Conservation (phyloP, 2,113 vertebrate genomes). For the Caloenas nicobarica region DNA sequence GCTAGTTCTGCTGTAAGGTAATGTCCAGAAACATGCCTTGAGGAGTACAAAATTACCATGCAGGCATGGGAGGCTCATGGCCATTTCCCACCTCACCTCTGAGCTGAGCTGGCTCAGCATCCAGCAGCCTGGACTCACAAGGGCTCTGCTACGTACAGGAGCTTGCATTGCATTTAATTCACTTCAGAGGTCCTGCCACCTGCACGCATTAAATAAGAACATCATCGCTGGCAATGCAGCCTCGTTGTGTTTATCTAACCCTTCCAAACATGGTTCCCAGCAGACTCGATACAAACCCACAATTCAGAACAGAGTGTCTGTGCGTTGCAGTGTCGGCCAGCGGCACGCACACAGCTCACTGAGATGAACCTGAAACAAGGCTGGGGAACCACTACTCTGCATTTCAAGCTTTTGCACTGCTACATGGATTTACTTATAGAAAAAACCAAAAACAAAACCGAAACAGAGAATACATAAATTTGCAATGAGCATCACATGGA, state of each 20-base stretch:
- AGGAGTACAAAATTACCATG: neutral
- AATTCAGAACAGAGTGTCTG: neutral
- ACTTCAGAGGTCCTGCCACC: slow-evolving; percentile 49
- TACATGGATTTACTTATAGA: neutral
- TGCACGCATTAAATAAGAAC: slow-evolving; percentile 38
- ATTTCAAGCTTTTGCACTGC: neutral
- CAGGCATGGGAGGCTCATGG: neutral
- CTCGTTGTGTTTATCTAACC: slow-evolving; percentile 35
- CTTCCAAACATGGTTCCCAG: neutral
- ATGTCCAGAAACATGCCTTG: neutral
- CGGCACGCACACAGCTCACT: neutral
- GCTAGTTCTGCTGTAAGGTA: neutral
- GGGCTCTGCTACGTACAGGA: neutral
- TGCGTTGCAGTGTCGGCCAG: neutral
- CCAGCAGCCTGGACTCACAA: neutral
- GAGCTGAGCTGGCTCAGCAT: slow-evolving; percentile 24
- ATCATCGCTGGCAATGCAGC: slow-evolving; percentile 27
- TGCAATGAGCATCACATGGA: neutral
- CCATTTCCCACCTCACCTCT: slow-evolving; percentile 15
- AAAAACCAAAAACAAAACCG: neutral
- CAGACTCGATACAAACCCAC: neutral
- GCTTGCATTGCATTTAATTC: slow-evolving; percentile 17
- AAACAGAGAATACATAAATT: neutral
- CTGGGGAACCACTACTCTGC: neutral
- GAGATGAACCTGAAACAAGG: neutral